These are phyloP conservation scores for Heteromurus nitidus DNA, from an alignment of 2,888 invertebrate species.

Conservation along the genomic window DNA sequence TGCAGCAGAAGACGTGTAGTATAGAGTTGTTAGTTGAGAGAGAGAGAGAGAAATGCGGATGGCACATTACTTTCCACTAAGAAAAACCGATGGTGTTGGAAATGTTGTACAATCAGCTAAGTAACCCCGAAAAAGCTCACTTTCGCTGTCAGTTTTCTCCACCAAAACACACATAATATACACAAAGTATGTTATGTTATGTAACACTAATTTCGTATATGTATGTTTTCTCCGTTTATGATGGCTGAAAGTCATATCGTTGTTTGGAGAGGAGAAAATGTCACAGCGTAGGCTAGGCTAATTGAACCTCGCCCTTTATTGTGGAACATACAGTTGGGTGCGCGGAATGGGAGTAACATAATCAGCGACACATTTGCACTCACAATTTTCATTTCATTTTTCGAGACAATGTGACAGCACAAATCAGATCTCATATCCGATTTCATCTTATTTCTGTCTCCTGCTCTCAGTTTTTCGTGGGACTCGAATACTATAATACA, in stretches of 20 bases:
- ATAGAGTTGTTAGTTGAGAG: too few species aligned
- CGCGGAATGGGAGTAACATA: background rate
- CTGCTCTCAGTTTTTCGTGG: too few species aligned
- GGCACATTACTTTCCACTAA: slow-evolving; percentile 10
- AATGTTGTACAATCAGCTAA: slow-evolving; percentile 9
- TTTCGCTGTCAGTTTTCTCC: too few species aligned
- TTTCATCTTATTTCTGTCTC: background rate
- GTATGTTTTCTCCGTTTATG: slow-evolving; percentile 6
- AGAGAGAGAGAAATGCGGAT: slow-evolving; percentile 2
- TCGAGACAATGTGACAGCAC: background rate
- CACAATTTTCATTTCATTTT: slow-evolving; percentile 4
- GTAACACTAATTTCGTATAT: background rate
- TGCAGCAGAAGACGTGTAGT: background rate
- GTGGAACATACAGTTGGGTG: background rate
- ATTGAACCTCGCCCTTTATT: slow-evolving; percentile 24
- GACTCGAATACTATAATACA: too few species aligned
- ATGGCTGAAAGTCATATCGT: slow-evolving; percentile 4
- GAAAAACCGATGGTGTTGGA: slow-evolving; percentile 8
- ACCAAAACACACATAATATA: too few species aligned
- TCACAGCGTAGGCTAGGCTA: background rate
- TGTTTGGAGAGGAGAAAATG: slow-evolving; percentile 9
- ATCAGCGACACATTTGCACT: slow-evolving; percentile 6
- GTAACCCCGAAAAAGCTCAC: background rate
- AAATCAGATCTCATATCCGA: slow-evolving; percentile 14
- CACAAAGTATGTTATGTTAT: background rate